Percentiles rank a stretch among this genome's conserved stretches.
Conservation (phyloP, 2,888 invertebrate genomes). For the Sipunculus nudus region DNA sequence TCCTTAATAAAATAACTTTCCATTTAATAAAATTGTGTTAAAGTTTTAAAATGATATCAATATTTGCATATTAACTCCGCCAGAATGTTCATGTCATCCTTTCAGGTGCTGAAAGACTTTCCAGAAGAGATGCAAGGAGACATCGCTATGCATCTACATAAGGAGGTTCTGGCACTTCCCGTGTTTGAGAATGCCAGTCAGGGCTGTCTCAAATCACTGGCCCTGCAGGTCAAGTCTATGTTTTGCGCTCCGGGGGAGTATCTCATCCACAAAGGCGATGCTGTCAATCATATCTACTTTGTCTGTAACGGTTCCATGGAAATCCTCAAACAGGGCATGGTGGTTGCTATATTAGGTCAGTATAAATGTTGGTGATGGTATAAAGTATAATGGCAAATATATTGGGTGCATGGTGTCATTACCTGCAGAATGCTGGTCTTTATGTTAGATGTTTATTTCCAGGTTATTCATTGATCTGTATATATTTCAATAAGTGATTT, state of each 20-base stretch:
- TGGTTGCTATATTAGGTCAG: slow-evolving; percentile 94
- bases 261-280: slow-evolving; percentile 92
- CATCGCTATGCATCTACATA: slow-evolving; percentile 93
- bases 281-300: slow-evolving; percentile 91
- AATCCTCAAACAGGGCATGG: slow-evolving; percentile 95
- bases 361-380: slow-evolving; percentile 28
- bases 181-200: slow-evolving; percentile 95
- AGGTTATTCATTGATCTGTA: no score
- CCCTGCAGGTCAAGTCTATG: slow-evolving; percentile 89
- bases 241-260: slow-evolving; percentile 97
- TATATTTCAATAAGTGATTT: no score
- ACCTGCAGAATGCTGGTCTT: no score
- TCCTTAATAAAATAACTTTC: no score
- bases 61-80: no score
- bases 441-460: no score
- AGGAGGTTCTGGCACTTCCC: slow-evolving; percentile 91
- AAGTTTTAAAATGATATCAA: no score
- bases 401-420: no score
- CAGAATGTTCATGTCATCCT: no score
- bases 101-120: slow-evolving; percentile 94
- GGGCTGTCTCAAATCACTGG: slow-evolving; percentile 90
- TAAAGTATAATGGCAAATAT: no score
- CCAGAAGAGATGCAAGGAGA: slow-evolving; percentile 95
- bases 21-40: no score
- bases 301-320: slow-evolving; percentile 98